A percentile compares a stretch with the other conserved stretches of the same genome.
Evolutionary conservation across 2,113 vertebrate genomes (phyloP).

Genomic region (Theristicus caerulescens): DNA sequence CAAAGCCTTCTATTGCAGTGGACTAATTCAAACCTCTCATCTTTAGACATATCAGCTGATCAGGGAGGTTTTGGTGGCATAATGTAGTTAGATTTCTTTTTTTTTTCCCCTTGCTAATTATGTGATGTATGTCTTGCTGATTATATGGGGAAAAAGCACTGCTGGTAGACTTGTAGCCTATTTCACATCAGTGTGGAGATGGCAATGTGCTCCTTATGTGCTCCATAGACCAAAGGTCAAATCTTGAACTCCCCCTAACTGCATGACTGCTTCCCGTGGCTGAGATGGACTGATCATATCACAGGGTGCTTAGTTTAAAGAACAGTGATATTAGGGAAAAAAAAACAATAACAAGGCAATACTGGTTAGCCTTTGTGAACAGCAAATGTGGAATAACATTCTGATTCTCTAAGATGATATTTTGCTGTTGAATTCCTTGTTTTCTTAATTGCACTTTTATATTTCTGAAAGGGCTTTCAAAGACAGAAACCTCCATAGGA

Average conservation of each 20-base stretch:
- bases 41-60: not conserved
- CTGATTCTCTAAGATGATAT: not conserved
- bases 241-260: not conserved
- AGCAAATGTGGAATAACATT: not conserved
- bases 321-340: too few relatives aligned
- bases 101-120: not conserved
- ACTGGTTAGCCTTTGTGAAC: not conserved
- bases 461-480: not conserved
- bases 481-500: not conserved
- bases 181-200: not conserved
- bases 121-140: not conserved
- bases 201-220: not conserved
- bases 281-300: not conserved
- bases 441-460: not conserved
- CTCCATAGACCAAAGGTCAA: not conserved
- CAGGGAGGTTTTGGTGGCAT: not conserved
- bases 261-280: not conserved
- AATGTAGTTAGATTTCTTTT: not conserved
- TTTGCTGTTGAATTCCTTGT: not conserved
- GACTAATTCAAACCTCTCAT: not conserved
- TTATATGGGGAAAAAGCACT: fast-evolving
- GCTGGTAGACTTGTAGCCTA: not conserved
- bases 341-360: not conserved
- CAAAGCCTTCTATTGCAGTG: not conserved
- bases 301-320: not conserved